A percentile compares a stretch with the other conserved stretches of the same genome.
Conservation (phyloP, 2,888 invertebrate genomes). For the Syritta pipiens region DNA sequence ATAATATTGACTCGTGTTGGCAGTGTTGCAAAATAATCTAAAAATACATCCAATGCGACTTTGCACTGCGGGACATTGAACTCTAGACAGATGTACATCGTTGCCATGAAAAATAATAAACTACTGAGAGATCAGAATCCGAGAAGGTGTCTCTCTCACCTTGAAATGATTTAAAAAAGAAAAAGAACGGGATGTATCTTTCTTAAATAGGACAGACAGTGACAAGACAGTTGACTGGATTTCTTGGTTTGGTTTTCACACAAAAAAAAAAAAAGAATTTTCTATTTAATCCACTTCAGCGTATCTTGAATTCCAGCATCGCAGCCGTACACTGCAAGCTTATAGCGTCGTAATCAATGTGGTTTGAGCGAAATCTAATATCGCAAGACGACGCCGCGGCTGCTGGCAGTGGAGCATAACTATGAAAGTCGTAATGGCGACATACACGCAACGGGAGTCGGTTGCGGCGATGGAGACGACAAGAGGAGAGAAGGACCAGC, state of each 20-base stretch:
- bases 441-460: conserved; percentile 21
- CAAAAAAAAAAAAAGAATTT: conserved; percentile 11
- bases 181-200: background rate
- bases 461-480: background rate
- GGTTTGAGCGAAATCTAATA: conserved; percentile 25
- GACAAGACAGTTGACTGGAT: conserved; percentile 6
- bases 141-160: too few relatives aligned
- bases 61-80: conserved; percentile 38
- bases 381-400: background rate
- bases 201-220: conserved; percentile 9
- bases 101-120: too few relatives aligned
- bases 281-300: conserved; percentile 5
- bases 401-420: conserved; percentile 23
- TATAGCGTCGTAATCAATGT: conserved; percentile 34
- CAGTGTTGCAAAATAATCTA: conserved; percentile 29
- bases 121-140: too few relatives aligned
- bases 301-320: conserved; percentile 12
- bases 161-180: conserved; percentile 1
- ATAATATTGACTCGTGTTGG: conserved; percentile 19
- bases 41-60: background rate
- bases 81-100: too few relatives aligned
- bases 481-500: too few relatives aligned
- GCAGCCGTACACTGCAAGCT: background rate
- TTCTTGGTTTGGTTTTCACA: background rate
- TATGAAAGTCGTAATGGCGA: conserved; percentile 31